Evolutionary conservation across 2,113 vertebrate species (phyloP).

Genomic region (Menura novaehollandiae): DNA sequence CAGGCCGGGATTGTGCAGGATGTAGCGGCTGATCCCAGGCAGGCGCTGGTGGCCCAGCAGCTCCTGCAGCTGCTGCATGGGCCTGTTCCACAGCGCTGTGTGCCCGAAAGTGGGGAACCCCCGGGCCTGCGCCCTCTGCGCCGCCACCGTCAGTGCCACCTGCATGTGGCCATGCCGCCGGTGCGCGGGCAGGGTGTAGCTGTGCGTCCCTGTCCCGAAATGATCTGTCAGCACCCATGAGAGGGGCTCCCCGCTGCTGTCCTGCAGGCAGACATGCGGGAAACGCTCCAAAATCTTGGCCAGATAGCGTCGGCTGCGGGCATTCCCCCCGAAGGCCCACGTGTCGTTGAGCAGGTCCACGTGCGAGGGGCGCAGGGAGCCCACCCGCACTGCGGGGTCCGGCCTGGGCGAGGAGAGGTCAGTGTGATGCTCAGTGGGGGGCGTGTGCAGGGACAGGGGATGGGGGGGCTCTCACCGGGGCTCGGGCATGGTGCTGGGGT

Average conservation of each 20-base stretch:
- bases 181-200: neutral
- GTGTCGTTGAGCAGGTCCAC: conserved; percentile 16
- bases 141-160: neutral
- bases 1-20: conserved; percentile 5
- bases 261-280: neutral
- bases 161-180: neutral
- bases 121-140: rapidly evolving
- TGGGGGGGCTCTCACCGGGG: neutral
- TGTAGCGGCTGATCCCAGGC: neutral
- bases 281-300: neutral
- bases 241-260: neutral
- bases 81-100: neutral
- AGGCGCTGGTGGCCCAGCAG: neutral
- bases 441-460: rapidly evolving
- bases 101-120: neutral
- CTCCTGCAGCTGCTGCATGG: conserved; percentile 34
- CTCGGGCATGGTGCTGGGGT: conserved; percentile 3
- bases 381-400: neutral
- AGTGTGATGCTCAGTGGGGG: neutral
- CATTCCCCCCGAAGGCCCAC: neutral
- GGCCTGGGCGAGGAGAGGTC: neutral
- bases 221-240: neutral
- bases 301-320: neutral
- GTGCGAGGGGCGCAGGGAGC: neutral
- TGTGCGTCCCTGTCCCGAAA: neutral